Evolutionary conservation across 1,140 invertebrate species (phyloP), one percentile per base, ranked within the genome.

Genomic region (Conopomorpha cramerella): DNA sequence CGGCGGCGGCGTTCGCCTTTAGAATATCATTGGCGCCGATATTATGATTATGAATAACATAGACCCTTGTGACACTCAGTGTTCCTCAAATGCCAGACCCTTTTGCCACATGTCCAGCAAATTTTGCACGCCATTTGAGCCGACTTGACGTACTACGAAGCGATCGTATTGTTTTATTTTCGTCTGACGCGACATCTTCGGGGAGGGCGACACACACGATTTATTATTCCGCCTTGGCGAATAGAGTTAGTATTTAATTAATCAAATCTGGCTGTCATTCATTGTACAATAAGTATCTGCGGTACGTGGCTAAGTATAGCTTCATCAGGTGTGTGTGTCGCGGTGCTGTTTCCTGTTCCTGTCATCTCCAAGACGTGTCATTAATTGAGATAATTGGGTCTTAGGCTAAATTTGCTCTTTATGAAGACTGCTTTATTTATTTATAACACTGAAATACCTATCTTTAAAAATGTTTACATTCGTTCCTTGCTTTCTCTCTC

Each of bases 381-480:
- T 73, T 70, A 72, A 70, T 65, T 67, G 64, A 63, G 60, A 65
- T 71, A 74, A 71, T 74, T 71, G 64, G 66, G 51, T 39, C 49
- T 44, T 53, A n/a, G n/a, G n/a, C 29, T 43, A 10, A 42, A 54
- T 62, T 57, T 52, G 49, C 65, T 62, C 64, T 70, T 59, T 40
- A 45, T 51, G 60, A 43, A 58, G 63, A 66, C 57, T 60, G 60
- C 60, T 57, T 47, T 36, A 38, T 23, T 23, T 23, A 4, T n/a
- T n/a, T n/a, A n/a, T n/a, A n/a, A n/a, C n/a, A n/a, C n/a, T n/a
- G n/a, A n/a, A n/a, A n/a, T n/a, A n/a, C n/a, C n/a, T n/a, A n/a
- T n/a, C n/a, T n/a, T n/a, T n/a, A n/a, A n/a, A n/a, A n/a, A n/a
- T n/a, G n/a, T n/a, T n/a, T n/a, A n/a, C n/a, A n/a, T n/a, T n/a